Conservation (phyloP, 1,140 invertebrate species). For the Drosophila varians region DNA sequence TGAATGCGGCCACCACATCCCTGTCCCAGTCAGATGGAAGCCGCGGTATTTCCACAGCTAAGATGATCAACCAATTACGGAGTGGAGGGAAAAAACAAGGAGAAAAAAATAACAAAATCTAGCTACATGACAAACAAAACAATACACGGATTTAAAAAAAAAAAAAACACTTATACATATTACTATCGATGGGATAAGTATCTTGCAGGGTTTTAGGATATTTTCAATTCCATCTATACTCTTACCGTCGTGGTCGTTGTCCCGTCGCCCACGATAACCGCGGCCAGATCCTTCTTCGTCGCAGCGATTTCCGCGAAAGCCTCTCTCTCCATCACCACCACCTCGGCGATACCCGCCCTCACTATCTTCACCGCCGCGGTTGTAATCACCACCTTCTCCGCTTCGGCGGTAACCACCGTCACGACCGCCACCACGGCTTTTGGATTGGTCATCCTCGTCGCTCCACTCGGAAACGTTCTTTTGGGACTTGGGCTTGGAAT, state of each 20-base stretch:
- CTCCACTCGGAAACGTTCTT: conserved; percentile 36
- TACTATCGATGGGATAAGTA: too few species aligned
- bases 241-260: conserved; percentile 56
- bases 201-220: too few species aligned
- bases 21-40: conserved; percentile 36
- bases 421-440: conserved; percentile 52
- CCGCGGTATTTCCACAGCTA: conserved; percentile 2
- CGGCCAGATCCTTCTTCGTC: not conserved
- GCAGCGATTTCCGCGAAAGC: not conserved
- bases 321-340: conserved; percentile 22
- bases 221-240: too few species aligned
- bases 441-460: conserved; percentile 47
- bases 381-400: not conserved
- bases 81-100: not conserved
- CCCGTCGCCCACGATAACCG: conserved; percentile 41
- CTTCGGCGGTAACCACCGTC: not conserved
- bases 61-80: not conserved
- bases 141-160: not conserved
- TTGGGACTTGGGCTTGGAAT: not conserved
- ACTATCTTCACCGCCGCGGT: not conserved
- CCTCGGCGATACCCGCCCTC: conserved; percentile 10
- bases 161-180: too few species aligned
- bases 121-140: conserved; percentile 25
- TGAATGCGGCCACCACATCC: conserved; percentile 36
- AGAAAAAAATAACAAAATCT: conserved; percentile 23